A percentile compares a stretch with the other conserved stretches of the same genome.
phyloP scores from a whole-genome alignment of 2,797 vertebrate species.

The Sebastes alutus region DNA sequence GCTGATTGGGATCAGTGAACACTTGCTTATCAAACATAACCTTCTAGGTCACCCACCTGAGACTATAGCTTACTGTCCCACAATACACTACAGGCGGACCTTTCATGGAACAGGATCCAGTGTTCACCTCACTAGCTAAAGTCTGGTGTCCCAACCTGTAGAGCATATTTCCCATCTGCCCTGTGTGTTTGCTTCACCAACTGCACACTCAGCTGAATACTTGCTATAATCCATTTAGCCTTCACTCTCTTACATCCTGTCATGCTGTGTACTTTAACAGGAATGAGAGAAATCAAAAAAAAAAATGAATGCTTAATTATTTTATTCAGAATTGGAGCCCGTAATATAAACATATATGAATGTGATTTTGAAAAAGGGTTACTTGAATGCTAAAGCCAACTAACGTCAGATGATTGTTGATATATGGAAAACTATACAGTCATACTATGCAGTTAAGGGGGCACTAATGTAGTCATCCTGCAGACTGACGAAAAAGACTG shows the following conservation, averaged over 20 bases:
- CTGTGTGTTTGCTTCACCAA: neutral
- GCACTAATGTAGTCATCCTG: neutral
- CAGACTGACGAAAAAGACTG: slow-evolving; percentile 8
- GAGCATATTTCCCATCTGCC: neutral
- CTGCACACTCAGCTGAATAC: slow-evolving; percentile 8
- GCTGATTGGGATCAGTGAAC: slow-evolving; percentile 38
- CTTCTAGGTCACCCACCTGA: slow-evolving; percentile 2
- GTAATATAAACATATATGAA: slow-evolving; percentile 8
- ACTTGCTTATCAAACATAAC: slow-evolving; percentile 9
- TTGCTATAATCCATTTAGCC: slow-evolving; percentile 22
- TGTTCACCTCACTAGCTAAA: slow-evolving; percentile 12
- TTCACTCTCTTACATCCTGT: slow-evolving; percentile 25
- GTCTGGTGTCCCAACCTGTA: neutral
- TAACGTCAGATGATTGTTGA: slow-evolving; percentile 32
- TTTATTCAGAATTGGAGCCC: slow-evolving; percentile 30
- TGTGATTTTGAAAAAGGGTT: slow-evolving; percentile 9
- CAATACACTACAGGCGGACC: neutral
- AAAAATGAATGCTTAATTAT: slow-evolving; percentile 11
- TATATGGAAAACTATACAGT: slow-evolving; percentile 8
- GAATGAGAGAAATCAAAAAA: slow-evolving; percentile 19
- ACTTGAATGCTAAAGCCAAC: slow-evolving; percentile 42
- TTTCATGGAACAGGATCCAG: neutral
- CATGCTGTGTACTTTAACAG: slow-evolving; percentile 18
- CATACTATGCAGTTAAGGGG: slow-evolving; percentile 46
- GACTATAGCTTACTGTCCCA: neutral